Evolutionary conservation across 2,888 invertebrate species (phyloP).

Genomic region (Cryptocephalus primarius): DNA sequence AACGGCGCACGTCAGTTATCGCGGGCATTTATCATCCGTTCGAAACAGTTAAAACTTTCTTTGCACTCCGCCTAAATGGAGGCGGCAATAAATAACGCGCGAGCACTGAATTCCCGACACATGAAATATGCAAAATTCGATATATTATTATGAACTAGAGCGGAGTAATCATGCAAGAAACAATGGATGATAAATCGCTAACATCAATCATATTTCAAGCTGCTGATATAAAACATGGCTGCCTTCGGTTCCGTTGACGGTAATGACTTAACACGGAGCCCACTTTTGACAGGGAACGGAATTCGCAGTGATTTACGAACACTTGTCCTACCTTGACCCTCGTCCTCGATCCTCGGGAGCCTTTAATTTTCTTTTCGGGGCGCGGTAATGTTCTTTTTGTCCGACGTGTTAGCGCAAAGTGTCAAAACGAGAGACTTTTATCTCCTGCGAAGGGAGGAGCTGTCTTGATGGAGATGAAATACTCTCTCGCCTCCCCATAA

Average conservation of each 20-base stretch:
- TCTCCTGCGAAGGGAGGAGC: too few relatives aligned
- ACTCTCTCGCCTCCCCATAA: too few relatives aligned
- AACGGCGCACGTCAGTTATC: too few relatives aligned
- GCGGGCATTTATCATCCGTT: too few relatives aligned
- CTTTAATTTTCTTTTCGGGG: not conserved
- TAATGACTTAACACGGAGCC: constrained; percentile 6
- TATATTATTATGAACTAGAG: constrained; percentile 1
- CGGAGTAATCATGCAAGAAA: constrained; percentile 7
- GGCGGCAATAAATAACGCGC: too few relatives aligned
- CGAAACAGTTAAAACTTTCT: too few relatives aligned
- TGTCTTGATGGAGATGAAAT: too few relatives aligned
- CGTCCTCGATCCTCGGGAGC: not conserved
- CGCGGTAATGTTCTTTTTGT: not conserved
- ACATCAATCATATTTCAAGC: constrained; percentile 37
- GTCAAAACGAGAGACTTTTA: too few relatives aligned
- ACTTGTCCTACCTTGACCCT: constrained; percentile 4
- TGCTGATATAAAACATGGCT: constrained; percentile 11
- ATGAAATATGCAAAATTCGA: constrained; percentile 1
- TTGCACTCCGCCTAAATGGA: too few relatives aligned
- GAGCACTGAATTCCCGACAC: not conserved
- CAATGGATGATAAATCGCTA: constrained; percentile 35
- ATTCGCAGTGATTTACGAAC: constrained; percentile 7
- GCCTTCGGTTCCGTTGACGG: constrained; percentile 7
- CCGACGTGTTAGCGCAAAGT: too few relatives aligned
- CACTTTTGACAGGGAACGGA: constrained; percentile 7